Percentiles rank a stretch among this genome's conserved stretches.
phyloP scores from a whole-genome alignment of 2,888 invertebrate species.

The Ochlodes sylvanus region DNA sequence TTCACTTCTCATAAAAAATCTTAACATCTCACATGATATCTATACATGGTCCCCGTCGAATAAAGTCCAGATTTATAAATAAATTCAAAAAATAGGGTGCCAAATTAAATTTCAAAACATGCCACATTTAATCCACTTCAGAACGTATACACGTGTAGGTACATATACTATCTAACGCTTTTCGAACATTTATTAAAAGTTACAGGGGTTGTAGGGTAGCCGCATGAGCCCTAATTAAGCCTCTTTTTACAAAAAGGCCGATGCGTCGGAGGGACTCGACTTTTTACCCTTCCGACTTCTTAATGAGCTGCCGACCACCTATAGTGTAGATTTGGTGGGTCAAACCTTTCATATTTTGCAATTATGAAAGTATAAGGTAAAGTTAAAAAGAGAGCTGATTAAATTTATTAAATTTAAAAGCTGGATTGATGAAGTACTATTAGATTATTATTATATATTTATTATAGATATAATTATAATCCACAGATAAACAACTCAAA shows the following conservation, averaged over 20 bases:
- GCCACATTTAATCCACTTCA: constrained; percentile 38
- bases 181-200: constrained; percentile 84
- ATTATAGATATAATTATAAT: too few relatives aligned
- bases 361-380: constrained; percentile 54
- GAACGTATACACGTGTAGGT: constrained; percentile 45
- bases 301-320: constrained; percentile 80
- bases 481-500: too few relatives aligned
- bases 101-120: constrained; percentile 37
- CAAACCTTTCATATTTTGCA: constrained; percentile 62
- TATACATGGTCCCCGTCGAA: too few relatives aligned
- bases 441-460: too few relatives aligned
- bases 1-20: too few relatives aligned
- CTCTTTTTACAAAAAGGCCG: constrained; percentile 81
- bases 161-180: constrained; percentile 62
- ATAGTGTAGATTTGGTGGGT: constrained; percentile 71
- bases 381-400: constrained; percentile 10
- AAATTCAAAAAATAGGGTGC: constrained; percentile 15
- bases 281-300: constrained; percentile 81
- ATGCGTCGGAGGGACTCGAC: constrained; percentile 70
- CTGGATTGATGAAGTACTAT: not conserved
- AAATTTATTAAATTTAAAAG: not conserved
- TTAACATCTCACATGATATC: too few relatives aligned
- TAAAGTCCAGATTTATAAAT: not conserved
- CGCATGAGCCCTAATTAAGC: constrained; percentile 84
- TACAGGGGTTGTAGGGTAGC: constrained; percentile 83